Evolutionary conservation across 1,140 invertebrate genomes (phyloP).

Genomic region (Dreissena rostriformis): DNA sequence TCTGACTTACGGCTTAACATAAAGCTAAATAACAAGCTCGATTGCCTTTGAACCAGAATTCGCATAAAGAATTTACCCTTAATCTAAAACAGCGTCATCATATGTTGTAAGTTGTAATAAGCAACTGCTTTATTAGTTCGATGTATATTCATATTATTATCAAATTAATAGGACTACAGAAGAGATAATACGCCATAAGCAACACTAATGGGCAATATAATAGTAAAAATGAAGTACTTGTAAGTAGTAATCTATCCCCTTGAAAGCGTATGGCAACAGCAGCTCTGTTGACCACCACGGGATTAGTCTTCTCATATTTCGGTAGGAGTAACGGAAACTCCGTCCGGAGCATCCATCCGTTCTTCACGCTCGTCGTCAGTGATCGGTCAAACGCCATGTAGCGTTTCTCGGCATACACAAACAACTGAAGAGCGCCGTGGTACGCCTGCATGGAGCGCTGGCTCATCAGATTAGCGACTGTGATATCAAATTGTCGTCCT

Average conservation of each 20-base stretch:
- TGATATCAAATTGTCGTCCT: conserved; percentile 30
- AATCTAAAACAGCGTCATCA: too few relatives aligned
- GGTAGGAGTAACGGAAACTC: conserved; percentile 47
- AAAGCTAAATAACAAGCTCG: too few relatives aligned
- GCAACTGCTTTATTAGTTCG: too few relatives aligned
- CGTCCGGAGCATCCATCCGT: conserved; percentile 31
- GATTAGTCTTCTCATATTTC: conserved; percentile 46
- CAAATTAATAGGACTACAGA: background rate
- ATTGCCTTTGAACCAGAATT: too few relatives aligned
- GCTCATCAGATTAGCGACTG: conserved; percentile 30
- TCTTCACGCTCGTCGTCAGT: conserved; percentile 14
- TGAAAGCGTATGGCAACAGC: conserved; percentile 37
- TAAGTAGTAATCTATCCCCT: background rate
- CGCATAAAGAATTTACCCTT: too few relatives aligned
- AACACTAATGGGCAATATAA: background rate
- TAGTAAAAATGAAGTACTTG: background rate
- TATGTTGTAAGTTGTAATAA: too few relatives aligned
- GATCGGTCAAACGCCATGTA: conserved; percentile 10
- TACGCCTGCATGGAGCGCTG: conserved; percentile 41
- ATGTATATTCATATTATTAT: conserved; percentile 1
- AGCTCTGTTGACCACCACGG: conserved; percentile 41
- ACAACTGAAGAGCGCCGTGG: conserved; percentile 48
- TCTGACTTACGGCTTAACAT: too few relatives aligned
- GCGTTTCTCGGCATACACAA: background rate
- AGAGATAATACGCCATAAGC: background rate